These are phyloP conservation scores for Dryobates pubescens DNA, from an alignment of 2,797 vertebrate species.

Conservation along the genomic window DNA sequence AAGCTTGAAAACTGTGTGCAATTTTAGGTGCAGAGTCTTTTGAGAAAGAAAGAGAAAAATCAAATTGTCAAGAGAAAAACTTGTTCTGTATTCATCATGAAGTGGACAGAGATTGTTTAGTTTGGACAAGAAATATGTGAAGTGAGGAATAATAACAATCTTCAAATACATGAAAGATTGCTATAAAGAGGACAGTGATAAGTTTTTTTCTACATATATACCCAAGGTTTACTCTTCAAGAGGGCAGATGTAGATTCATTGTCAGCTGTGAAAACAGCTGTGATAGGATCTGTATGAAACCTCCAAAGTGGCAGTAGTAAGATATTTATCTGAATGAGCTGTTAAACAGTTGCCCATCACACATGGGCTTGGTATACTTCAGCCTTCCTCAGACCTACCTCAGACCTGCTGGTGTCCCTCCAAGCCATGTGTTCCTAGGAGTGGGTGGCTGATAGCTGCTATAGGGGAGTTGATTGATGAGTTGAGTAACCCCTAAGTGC, in stretches of 20 bases:
- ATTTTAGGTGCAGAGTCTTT: background rate
- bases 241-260: background rate
- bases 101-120: background rate
- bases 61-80: background rate
- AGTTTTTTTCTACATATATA: background rate
- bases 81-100: background rate
- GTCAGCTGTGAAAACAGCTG: background rate
- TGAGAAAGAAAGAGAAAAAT: background rate
- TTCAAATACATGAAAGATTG: background rate
- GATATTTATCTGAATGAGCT: background rate
- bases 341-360: background rate
- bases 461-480: background rate
- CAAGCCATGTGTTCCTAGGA: background rate
- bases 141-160: background rate
- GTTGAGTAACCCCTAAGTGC: no score
- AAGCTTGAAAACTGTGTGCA: background rate
- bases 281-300: background rate
- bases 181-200: background rate
- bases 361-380: background rate
- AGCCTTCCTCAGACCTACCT: background rate
- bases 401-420: background rate
- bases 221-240: background rate
- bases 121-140: background rate
- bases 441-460: background rate
- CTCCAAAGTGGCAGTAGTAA: background rate